phyloP scores from a whole-genome alignment of 2,888 invertebrate genomes.

The Conus canariensis region DNA sequence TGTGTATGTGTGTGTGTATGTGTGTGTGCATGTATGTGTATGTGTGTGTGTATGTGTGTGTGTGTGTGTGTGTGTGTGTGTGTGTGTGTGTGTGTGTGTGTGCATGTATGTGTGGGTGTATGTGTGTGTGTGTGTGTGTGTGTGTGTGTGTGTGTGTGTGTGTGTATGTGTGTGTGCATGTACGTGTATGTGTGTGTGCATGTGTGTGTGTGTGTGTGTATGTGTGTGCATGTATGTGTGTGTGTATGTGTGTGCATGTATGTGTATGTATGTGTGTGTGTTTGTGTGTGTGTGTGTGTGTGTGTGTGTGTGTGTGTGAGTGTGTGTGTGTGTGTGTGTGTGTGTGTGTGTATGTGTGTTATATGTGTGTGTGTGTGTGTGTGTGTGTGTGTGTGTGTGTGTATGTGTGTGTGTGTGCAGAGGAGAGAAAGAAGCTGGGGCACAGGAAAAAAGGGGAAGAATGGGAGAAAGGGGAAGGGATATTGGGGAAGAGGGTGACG shows the following conservation, averaged over 20 bases:
- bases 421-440: too few species aligned
- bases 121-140: neutral
- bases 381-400: too few species aligned
- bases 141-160: neutral
- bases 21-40: neutral
- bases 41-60: too few species aligned
- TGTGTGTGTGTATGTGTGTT: slow-evolving; percentile 10
- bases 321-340: slow-evolving; percentile 5
- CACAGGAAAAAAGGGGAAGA: too few species aligned
- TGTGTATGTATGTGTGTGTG: too few species aligned
- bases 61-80: neutral
- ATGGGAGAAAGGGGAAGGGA: too few species aligned
- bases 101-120: neutral
- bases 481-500: too few species aligned
- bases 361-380: neutral
- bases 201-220: neutral
- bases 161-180: neutral
- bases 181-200: neutral
- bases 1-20: neutral
- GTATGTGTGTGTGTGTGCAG: too few species aligned
- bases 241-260: too few species aligned
- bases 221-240: neutral
- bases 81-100: neutral
- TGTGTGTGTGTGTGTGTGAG: neutral
- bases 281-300: too few species aligned